Base-by-base conservation (phyloP, 2,113 vertebrate genomes). In the Phylloscopus trochilus region DNA sequence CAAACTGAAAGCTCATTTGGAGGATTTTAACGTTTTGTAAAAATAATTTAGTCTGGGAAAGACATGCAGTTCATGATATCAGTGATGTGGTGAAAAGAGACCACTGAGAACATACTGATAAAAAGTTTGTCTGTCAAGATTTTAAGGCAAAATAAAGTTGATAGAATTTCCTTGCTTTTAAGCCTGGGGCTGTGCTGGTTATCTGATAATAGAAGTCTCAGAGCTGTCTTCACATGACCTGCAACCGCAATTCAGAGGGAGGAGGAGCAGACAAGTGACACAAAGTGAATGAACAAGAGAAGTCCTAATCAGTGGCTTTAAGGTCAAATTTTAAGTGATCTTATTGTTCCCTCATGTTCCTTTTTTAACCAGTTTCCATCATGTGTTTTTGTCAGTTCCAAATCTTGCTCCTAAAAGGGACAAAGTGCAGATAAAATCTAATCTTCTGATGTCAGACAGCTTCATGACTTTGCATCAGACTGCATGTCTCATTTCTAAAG, bases 341-440 rank as follows among this genome's bases (percentile, higher is more conserved):
- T 72, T 86, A 80, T 75, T 94, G 64, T 75, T 93, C 44, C 35
- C 44, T 86, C 47, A 4, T 11, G 30, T 52, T 75, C 72, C 53
- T 59, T 93, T 88, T 74, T 64, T 93, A 46, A 51, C 9, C 19
- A 63, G 46, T 92, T 93, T 78, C 79, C 31, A 33, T 87, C 88
- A 83, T 2, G 0, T 88, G 90, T 41, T 94, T 92, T 52, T 93
- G 12, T 68, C 52, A 43, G 37, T 68, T 92, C 53, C 70, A 72
- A 59, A 75, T 64, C 56, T 91, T 86, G 12, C 35, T 39, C 7
- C 33, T 74, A 23, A 52, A 67, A 86, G 90, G 73, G 76, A 49
- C 73, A 87, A 95, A 95, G 44, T 70, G 24, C 52, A 75, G 22
- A 60, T 80, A 70, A 92, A 83, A 89, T 90, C 68, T 94, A 87